These are phyloP conservation scores for Diaprepes abbreviatus DNA, from an alignment of 2,888 invertebrate species.

Conservation along the genomic window DNA sequence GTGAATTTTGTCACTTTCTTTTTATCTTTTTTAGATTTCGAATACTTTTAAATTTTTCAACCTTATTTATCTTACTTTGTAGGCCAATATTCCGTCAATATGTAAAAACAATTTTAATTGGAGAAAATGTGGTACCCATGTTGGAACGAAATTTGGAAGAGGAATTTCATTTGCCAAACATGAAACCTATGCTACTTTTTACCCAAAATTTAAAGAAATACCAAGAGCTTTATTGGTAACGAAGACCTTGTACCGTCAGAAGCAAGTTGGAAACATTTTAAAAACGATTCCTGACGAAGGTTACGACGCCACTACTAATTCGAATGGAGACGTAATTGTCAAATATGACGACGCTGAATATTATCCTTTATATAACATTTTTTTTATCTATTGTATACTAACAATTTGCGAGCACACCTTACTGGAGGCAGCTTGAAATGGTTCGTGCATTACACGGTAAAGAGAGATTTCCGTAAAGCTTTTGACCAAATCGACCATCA, in stretches of 20 bases:
- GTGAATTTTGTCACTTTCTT: no score
- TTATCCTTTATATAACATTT: conserved; percentile 30
- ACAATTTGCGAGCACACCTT: no score
- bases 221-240: not conserved
- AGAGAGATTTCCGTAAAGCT: no score
- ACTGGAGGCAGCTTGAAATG: no score
- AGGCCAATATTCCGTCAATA: not conserved
- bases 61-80: no score
- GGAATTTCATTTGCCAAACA: conserved; percentile 22
- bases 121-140: not conserved
- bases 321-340: conserved; percentile 31
- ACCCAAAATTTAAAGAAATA: not conserved
- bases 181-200: conserved; percentile 19
- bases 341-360: conserved; percentile 45
- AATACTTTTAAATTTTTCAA: no score
- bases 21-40: no score
- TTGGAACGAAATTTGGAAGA: conserved; percentile 8
- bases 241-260: not conserved
- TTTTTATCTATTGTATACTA: no score
- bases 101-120: conserved; percentile 20
- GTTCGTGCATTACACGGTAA: no score
- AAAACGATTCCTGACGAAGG: not conserved
- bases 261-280: not conserved
- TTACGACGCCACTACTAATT: conserved; percentile 21
- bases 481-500: no score